A percentile compares a stretch with the other conserved stretches of the same genome.
These are phyloP conservation scores for Anguilla megastoma DNA, from an alignment of 2,797 vertebrate species.

Conservation along the genomic window DNA sequence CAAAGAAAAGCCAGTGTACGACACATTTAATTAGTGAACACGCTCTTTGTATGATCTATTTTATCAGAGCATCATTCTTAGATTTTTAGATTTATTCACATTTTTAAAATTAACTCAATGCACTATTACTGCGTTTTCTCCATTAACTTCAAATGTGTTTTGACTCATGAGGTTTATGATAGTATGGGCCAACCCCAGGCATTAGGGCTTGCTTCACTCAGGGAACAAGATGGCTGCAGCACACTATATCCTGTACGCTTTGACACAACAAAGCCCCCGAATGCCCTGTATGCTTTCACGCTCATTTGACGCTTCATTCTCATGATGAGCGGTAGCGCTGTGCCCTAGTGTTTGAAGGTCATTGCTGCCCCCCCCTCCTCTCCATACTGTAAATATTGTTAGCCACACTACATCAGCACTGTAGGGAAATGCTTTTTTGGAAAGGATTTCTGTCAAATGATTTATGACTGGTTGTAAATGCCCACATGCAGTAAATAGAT, in stretches of 20 bases:
- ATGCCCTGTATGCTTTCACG: neutral
- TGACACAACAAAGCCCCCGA: neutral
- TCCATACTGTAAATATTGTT: neutral
- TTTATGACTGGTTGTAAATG: neutral
- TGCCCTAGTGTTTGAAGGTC: neutral
- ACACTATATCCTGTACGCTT: neutral
- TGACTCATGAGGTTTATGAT: neutral
- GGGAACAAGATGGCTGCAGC: neutral
- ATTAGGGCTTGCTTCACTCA: neutral
- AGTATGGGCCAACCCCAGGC: neutral
- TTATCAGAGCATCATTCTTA: neutral
- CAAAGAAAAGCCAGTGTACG: neutral
- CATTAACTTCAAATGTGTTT: no score
- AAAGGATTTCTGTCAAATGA: neutral
- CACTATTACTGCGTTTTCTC: no score
- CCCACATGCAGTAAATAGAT: neutral
- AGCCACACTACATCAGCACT: neutral
- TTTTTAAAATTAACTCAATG: no score
- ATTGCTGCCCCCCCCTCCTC: neutral
- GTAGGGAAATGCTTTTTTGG: neutral
- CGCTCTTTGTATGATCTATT: neutral
- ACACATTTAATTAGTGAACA: neutral
- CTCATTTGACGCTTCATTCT: neutral
- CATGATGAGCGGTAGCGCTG: neutral
- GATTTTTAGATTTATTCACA: no score